A percentile compares a stretch with the other conserved stretches of the same genome.
These are phyloP conservation scores for Pegea sp. DNA, from an alignment of 23 tunicate genomes.

Conservation along the genomic window DNA sequence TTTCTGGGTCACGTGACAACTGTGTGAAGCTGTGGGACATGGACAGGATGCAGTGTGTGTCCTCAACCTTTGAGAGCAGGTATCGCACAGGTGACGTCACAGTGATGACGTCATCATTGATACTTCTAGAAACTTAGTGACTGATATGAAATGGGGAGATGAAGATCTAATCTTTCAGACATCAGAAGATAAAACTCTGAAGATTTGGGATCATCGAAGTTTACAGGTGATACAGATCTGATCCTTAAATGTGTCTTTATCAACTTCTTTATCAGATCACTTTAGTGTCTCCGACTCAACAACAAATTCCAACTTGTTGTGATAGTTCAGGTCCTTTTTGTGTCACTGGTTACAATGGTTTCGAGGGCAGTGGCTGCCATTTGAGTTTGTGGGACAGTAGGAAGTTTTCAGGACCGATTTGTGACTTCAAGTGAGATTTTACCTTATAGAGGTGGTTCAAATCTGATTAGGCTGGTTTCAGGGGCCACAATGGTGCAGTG, in stretches of 20 bases:
- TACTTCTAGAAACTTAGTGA: constrained; percentile 39
- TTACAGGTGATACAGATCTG: constrained; percentile 14
- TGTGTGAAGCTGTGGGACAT: constrained; percentile 48
- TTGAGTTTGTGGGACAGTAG: no score
- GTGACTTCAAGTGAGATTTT: no score
- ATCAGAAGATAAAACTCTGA: constrained; percentile 54
- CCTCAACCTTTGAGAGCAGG: constrained; percentile 19
- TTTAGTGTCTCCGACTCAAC: no score
- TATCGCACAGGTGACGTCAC: no score
- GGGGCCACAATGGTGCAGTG: constrained; percentile 43
- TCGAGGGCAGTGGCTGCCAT: no score
- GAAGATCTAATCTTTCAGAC: constrained; percentile 29
- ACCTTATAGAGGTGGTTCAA: no score
- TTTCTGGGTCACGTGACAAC: constrained; percentile 60
- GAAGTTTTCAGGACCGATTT: no score
- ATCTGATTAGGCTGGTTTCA: no score
- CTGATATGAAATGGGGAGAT: constrained; percentile 31
- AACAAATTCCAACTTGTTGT: no score
- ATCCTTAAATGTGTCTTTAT: background rate
- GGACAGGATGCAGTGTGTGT: constrained; percentile 17
- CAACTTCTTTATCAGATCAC: background rate
- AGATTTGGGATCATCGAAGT: constrained; percentile 46
- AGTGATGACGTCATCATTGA: background rate
- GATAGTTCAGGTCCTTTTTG: no score
- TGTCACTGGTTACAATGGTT: no score